Evolutionary conservation across 1,140 invertebrate species (phyloP), one percentile per base, ranked within the genome.

Genomic region (Sesamia nonagrioides): DNA sequence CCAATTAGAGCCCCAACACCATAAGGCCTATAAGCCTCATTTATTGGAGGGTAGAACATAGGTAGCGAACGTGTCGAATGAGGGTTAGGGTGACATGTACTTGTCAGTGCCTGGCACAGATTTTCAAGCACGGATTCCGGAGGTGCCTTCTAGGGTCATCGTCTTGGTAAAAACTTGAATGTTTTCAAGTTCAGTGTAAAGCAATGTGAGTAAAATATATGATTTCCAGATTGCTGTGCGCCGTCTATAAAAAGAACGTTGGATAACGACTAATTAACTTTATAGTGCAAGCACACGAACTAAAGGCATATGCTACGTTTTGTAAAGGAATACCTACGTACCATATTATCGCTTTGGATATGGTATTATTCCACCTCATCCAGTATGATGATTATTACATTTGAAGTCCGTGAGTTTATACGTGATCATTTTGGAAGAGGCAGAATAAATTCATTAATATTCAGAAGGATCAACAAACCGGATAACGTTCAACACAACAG

Each of bases 361-460:
- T 58, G 21, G 18, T 54, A 17, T 21, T 56, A 37, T 66, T 66
- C 0, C 3, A 15, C 7, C 18, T 21, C 9, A 66, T 66, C 61
- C 17, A 4, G n/a, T 13, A 42, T 2, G 9, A 21, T 13, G 37
- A 9, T 40, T 13, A 66, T 1, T 50, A 69, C 15, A 27, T 45
- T 45, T 68, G 35, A 48, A 9, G 13, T 48, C 45, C 63, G 9
- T 27, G 4, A 68, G 42, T 68, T 33, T n/a, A 18, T 21, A 50
- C 18, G 63, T 50, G 60, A 40, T 15, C 37, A 18, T 37, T 54
- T 54, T 17, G 48, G 48, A 42, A 18, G n/a, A 54, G 45, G 48
- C 35, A 45, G 27, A 60, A 18, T 33, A 60, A 27, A 27, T 84
- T 48, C 76, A 87, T 86, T 87, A 84, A 84, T 87, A 87, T 87